Conservation (phyloP, 2,888 invertebrate genomes). For the Hemaris fuciformis region DNA sequence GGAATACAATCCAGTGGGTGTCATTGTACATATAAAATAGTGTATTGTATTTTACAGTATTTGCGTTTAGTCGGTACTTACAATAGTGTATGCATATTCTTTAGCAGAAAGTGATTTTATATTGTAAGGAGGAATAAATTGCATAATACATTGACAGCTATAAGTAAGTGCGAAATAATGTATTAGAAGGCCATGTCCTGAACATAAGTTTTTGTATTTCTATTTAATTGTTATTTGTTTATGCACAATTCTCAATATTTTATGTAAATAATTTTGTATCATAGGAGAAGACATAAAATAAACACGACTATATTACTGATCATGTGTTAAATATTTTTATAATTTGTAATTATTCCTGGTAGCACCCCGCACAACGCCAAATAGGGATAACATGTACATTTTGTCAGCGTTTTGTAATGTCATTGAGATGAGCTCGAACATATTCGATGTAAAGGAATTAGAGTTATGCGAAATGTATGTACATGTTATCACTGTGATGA, state of each 20-base stretch:
- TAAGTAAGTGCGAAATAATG: slow-evolving; percentile 73
- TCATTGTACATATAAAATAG: slow-evolving; percentile 76
- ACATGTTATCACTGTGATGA: slow-evolving; percentile 74
- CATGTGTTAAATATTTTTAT: slow-evolving; percentile 78
- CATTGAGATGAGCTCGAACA: slow-evolving; percentile 20
- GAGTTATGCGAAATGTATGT: slow-evolving; percentile 32
- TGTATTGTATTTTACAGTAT: slow-evolving; percentile 80
- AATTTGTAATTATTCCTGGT: slow-evolving; percentile 82
- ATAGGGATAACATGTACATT: slow-evolving; percentile 80
- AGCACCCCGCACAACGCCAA: slow-evolving; percentile 81
- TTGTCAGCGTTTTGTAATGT: slow-evolving; percentile 22
- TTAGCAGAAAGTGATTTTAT: slow-evolving; percentile 81
- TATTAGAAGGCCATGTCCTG: slow-evolving; percentile 75
- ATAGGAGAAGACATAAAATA: slow-evolving; percentile 81
- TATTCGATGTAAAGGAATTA: slow-evolving; percentile 14
- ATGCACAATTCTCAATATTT: slow-evolving; percentile 83
- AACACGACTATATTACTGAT: slow-evolving; percentile 82
- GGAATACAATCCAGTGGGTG: slow-evolving; percentile 79
- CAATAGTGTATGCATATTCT: slow-evolving; percentile 78
- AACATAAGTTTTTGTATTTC: slow-evolving; percentile 78
- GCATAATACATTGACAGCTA: slow-evolving; percentile 79
- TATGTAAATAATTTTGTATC: slow-evolving; percentile 83
- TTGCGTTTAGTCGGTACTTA: slow-evolving; percentile 80
- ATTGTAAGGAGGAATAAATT: slow-evolving; percentile 73
- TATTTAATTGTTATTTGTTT: slow-evolving; percentile 83